Conservation (phyloP, 1,140 invertebrate species). For the Mycetomoellerius zeteki region DNA sequence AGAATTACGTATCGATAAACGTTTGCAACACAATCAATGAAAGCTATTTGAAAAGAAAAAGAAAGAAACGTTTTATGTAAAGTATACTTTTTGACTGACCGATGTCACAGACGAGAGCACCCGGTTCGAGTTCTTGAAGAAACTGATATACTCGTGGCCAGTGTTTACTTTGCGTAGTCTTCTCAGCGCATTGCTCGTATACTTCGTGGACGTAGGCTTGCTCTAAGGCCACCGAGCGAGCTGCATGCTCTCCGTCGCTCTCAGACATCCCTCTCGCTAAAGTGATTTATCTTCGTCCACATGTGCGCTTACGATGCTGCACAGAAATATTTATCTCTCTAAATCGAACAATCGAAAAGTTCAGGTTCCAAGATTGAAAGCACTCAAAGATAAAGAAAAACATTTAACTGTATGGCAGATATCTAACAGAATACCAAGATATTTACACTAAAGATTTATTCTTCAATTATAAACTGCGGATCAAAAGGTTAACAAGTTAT, state of each 20-base stretch:
- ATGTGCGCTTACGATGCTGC: slow-evolving; percentile 81
- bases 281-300: slow-evolving; percentile 79
- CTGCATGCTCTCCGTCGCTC: slow-evolving; percentile 89
- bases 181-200: slow-evolving; percentile 94
- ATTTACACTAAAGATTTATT: not conserved
- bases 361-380: not conserved
- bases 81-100: slow-evolving; percentile 88
- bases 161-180: slow-evolving; percentile 89
- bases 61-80: not conserved
- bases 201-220: slow-evolving; percentile 98
- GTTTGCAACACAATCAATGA: not conserved
- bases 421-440: not conserved
- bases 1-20: not conserved
- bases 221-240: slow-evolving; percentile 94
- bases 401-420: not conserved
- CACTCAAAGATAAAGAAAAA: not conserved
- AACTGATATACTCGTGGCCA: slow-evolving; percentile 96
- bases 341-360: not conserved
- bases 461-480: not conserved
- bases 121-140: slow-evolving; percentile 94
- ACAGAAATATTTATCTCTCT: slow-evolving; percentile 60
- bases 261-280: slow-evolving; percentile 85
- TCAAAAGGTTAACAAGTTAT: not conserved
- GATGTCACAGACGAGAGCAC: slow-evolving; percentile 96
- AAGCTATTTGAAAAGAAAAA: not conserved